These are phyloP conservation scores for Pseudomyrmex pallidus DNA, from an alignment of 1,140 invertebrate genomes.

Conservation along the genomic window DNA sequence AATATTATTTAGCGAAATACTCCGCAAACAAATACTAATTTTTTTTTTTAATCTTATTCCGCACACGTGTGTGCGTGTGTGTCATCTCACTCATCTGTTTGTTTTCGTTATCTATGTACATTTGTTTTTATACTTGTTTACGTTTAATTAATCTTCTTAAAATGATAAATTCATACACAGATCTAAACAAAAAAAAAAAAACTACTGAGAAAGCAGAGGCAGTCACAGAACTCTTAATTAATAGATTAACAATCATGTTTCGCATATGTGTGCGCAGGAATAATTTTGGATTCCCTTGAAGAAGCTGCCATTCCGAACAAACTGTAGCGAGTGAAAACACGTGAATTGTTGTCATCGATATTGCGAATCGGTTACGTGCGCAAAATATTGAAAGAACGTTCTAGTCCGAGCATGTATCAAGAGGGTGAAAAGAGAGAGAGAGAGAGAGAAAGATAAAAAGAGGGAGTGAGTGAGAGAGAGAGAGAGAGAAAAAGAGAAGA, in stretches of 20 bases:
- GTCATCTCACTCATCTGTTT: constrained; percentile 1
- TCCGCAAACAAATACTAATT: neutral
- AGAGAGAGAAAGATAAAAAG: too few relatives aligned
- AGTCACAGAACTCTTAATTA: too few relatives aligned
- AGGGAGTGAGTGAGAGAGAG: too few relatives aligned
- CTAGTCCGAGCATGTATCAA: constrained; percentile 1
- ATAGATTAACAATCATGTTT: too few relatives aligned
- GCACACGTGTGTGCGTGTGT: too few relatives aligned
- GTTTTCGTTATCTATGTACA: constrained; percentile 16
- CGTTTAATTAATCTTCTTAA: constrained; percentile 33
- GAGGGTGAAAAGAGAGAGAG: neutral
- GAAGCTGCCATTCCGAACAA: neutral
- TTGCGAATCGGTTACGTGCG: constrained; percentile 48
- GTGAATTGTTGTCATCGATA: constrained; percentile 42
- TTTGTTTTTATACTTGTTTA: constrained; percentile 3
- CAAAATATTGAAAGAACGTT: constrained; percentile 16
- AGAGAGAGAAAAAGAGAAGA: neutral
- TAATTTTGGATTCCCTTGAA: neutral
- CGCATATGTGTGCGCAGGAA: neutral
- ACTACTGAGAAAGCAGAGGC: too few relatives aligned
- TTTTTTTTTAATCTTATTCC: constrained; percentile 15
- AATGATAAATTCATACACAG: neutral
- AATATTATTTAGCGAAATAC: constrained; percentile 9
- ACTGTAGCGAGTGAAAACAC: constrained; percentile 34
- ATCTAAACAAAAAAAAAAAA: too few relatives aligned